Evolutionary conservation across 2,888 invertebrate genomes (phyloP).

Genomic region (Drosophila acutilabella): DNA sequence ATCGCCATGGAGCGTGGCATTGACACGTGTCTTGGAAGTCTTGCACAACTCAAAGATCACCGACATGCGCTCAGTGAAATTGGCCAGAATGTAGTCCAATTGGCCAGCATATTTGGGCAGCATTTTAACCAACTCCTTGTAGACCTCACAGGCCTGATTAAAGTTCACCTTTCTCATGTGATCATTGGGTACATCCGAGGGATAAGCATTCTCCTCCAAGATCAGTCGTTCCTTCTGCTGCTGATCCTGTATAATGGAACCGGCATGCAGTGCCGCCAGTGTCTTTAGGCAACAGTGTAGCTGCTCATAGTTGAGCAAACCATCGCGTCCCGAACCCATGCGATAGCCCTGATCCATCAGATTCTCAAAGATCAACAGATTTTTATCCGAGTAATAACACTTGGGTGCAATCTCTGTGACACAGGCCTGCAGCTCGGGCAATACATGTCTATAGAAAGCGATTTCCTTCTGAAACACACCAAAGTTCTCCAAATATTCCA

Average conservation of each 20-base stretch:
- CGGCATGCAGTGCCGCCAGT: constrained; percentile 85
- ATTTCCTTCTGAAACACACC: constrained; percentile 86
- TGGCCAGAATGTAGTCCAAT: constrained; percentile 68
- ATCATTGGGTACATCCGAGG: constrained; percentile 58
- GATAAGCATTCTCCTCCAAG: constrained; percentile 84
- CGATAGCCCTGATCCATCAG: constrained; percentile 79
- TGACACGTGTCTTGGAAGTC: constrained; percentile 83
- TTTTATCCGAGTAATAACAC: constrained; percentile 84
- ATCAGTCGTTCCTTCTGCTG: constrained; percentile 57
- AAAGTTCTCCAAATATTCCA: constrained; percentile 85
- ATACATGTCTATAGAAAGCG: constrained; percentile 84
- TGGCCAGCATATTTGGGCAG: constrained; percentile 80
- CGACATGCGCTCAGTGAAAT: constrained; percentile 70
- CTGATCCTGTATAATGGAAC: constrained; percentile 85
- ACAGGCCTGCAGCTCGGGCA: constrained; percentile 83
- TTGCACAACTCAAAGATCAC: constrained; percentile 79
- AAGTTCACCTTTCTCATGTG: constrained; percentile 77
- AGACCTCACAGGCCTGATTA: constrained; percentile 75
- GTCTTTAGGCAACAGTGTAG: constrained; percentile 84
- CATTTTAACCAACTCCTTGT: constrained; percentile 76
- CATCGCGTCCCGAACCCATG: constrained; percentile 77
- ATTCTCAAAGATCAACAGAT: constrained; percentile 85
- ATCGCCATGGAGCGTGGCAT: constrained; percentile 85
- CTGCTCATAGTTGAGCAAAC: constrained; percentile 83
- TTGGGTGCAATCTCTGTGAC: constrained; percentile 81